Evolutionary conservation across 2,797 vertebrate genomes (phyloP), one percentile per base, ranked within the genome.

Genomic region (Chloroceryle inda): DNA sequence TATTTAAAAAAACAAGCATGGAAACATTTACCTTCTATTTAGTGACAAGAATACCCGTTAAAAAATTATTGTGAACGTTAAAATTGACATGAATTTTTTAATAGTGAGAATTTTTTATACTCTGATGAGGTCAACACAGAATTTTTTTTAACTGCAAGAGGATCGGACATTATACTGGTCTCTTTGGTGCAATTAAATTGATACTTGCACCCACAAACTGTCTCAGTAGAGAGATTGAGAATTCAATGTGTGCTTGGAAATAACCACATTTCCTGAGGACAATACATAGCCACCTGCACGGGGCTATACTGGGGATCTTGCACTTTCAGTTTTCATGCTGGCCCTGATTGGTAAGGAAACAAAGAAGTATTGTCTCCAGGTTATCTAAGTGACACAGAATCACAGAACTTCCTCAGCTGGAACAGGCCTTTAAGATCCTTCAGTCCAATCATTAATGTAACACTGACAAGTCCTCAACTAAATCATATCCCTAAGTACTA

Each of bases 241-340:
- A 76, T 80, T 79, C 72, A 53, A 64, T 61, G 23, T 27, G 15
- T 77, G 13, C 18, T 19, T 18, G 35, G n/a, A 77, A 92, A 58
- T 10, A 88, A 33, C 5, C 10, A 37, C 0, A 3, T 81, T 87
- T 85, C 8, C 10, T 8, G 19, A 68, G 11, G 12, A 76, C 91
- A 91, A 56, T 0, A 1, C 0, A 56, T 6, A 42, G 6, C 5
- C 23, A 27, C 45, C 18, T 62, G 29, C 20, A 4, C 9, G 56
- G 20, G 16, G 2, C 3, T 62, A 14, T 38, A 9, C 2, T 6
- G 12, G 6, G 17, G 8, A 73, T 47, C 23, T 80, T 56, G 44
- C 16, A 44, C 6, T 85, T 73, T 18, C 7, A n/a, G 0, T 73
- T 73, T 66, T 74, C 13, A n/a, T 55, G 14, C 21, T 87, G 14